These are phyloP conservation scores for Philaethria dido DNA, from an alignment of 2,888 invertebrate genomes.

Conservation along the genomic window DNA sequence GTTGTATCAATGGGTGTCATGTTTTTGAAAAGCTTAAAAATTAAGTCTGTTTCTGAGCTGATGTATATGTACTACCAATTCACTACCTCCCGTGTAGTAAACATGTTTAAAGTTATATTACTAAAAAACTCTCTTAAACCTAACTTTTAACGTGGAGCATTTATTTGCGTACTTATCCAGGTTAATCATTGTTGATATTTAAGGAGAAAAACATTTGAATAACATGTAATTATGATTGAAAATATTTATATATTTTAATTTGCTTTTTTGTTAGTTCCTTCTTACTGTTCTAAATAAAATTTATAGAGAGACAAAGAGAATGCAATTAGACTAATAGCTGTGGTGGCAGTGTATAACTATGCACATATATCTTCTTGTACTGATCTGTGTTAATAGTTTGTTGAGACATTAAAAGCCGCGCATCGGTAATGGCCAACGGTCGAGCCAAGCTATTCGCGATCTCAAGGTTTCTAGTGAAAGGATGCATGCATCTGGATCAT, in stretches of 20 bases:
- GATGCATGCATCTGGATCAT: constrained; percentile 80
- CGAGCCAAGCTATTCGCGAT: constrained; percentile 61
- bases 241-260: neutral
- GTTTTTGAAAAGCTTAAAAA: too few relatives aligned
- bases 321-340: constrained; percentile 62
- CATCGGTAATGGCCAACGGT: constrained; percentile 74
- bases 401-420: constrained; percentile 74
- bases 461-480: constrained; percentile 81
- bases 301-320: constrained; percentile 52
- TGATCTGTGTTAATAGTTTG: constrained; percentile 75
- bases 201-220: neutral
- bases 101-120: too few relatives aligned
- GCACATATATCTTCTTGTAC: constrained; percentile 68
- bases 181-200: too few relatives aligned
- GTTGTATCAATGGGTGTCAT: too few relatives aligned
- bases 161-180: too few relatives aligned
- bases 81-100: too few relatives aligned
- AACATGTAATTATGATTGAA: neutral
- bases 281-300: neutral
- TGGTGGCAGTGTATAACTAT: constrained; percentile 42
- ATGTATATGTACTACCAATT: too few relatives aligned
- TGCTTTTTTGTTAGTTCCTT: neutral
- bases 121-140: too few relatives aligned
- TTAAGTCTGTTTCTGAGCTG: too few relatives aligned
- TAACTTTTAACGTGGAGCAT: too few relatives aligned